A percentile compares a stretch with the other conserved stretches of the same genome.
Conservation (phyloP, 92 coral and sea anemone species). For the Isaurus tuberculatus region DNA sequence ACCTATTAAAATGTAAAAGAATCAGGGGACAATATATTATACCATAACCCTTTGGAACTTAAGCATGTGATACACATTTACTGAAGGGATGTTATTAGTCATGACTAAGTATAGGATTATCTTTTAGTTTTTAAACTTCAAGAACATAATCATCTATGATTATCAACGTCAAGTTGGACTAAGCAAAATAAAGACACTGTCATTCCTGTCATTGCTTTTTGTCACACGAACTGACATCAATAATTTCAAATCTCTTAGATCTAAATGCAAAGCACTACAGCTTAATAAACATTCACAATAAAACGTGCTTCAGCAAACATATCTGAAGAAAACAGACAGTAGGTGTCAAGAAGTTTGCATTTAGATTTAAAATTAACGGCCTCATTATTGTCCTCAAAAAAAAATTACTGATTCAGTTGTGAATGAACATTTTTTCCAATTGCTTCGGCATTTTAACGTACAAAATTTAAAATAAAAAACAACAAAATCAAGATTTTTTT, state of each 20-base stretch:
- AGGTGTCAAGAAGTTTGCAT: neutral
- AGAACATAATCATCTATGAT: too few species aligned
- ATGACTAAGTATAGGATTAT: too few species aligned
- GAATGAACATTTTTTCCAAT: neutral
- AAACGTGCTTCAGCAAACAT: slow-evolving; percentile 14
- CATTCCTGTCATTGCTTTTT: too few species aligned
- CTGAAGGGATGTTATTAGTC: too few species aligned
- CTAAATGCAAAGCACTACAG: too few species aligned
- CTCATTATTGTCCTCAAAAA: neutral
- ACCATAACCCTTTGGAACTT: neutral
- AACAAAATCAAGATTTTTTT: neutral
- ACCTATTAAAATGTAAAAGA: neutral
- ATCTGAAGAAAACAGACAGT: slow-evolving; percentile 1
- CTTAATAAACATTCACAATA: neutral
- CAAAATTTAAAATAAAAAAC: neutral
- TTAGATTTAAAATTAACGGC: neutral
- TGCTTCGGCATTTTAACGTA: neutral
- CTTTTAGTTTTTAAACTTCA: too few species aligned
- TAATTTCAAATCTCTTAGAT: neutral
- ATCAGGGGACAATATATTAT: too few species aligned
- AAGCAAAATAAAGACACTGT: too few species aligned
- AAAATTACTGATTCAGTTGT: neutral
- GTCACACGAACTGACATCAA: neutral
- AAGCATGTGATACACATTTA: neutral
- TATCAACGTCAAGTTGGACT: too few species aligned